These are phyloP conservation scores for Eolophus roseicapilla DNA, from an alignment of 2,113 vertebrate genomes.

Conservation along the genomic window DNA sequence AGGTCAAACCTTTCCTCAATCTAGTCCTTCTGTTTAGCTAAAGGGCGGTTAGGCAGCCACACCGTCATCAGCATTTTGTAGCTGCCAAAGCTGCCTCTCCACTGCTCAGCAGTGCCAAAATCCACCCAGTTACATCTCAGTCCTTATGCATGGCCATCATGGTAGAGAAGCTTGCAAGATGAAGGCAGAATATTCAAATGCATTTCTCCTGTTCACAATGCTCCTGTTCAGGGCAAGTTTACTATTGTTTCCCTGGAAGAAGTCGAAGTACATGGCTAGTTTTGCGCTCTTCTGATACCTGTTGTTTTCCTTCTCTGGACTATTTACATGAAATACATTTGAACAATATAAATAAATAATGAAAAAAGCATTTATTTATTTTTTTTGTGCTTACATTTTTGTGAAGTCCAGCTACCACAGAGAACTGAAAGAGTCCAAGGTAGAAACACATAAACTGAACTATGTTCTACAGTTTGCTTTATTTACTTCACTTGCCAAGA, in stretches of 20 bases:
- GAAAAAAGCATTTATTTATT: not conserved
- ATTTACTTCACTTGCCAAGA: not conserved
- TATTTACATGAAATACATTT: not conserved
- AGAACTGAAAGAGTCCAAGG: not conserved
- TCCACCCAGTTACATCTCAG: not conserved
- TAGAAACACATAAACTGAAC: not conserved
- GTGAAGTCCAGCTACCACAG: not conserved
- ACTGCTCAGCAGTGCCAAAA: not conserved
- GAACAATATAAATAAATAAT: not conserved
- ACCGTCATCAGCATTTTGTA: fast-evolving
- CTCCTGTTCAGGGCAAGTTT: not conserved
- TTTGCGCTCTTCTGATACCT: not conserved
- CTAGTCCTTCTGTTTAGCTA: not conserved
- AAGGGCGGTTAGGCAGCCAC: not conserved
- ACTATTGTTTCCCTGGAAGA: not conserved
- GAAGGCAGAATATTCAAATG: not conserved
- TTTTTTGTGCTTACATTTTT: not conserved
- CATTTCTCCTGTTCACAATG: not conserved
- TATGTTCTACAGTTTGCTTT: not conserved
- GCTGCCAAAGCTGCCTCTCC: not conserved
- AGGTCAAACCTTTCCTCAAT: not conserved
- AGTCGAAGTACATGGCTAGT: not conserved
- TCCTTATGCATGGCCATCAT: not conserved
- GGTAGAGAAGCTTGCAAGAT: not conserved
- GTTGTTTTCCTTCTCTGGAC: not conserved